A percentile compares a stretch with the other conserved stretches of the same genome.
These are phyloP conservation scores for Flabesymbios commensalis DNA, from an alignment of 2,888 invertebrate species.

Conservation along the genomic window DNA sequence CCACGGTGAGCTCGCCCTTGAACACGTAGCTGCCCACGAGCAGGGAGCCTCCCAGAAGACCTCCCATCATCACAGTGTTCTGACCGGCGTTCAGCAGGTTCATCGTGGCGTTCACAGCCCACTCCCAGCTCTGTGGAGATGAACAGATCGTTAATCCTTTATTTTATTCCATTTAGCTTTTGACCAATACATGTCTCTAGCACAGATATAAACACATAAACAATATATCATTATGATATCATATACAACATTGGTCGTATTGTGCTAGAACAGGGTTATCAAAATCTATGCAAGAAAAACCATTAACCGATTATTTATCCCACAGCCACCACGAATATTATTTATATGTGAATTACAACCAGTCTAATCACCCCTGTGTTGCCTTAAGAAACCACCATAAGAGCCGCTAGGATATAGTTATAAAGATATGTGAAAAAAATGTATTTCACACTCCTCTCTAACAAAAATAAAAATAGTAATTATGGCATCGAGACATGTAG, in stretches of 20 bases:
- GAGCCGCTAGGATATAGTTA: neutral
- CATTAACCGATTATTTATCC: neutral
- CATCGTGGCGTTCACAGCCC: slow-evolving; percentile 78
- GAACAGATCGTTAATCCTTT: too few relatives aligned
- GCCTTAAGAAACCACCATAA: neutral
- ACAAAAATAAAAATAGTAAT: too few relatives aligned
- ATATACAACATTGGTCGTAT: too few relatives aligned
- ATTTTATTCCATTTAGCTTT: too few relatives aligned
- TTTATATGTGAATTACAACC: neutral
- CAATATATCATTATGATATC: too few relatives aligned
- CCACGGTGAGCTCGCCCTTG: slow-evolving; percentile 73
- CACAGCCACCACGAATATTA: neutral
- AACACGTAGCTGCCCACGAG: slow-evolving; percentile 81
- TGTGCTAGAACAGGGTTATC: neutral
- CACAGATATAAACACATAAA: too few relatives aligned
- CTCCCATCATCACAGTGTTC: slow-evolving; percentile 82
- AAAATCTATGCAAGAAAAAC: neutral
- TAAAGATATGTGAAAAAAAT: too few relatives aligned
- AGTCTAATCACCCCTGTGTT: neutral
- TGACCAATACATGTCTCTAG: too few relatives aligned
- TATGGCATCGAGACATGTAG: too few relatives aligned
- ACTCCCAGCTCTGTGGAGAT: slow-evolving; percentile 77
- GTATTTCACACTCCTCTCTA: too few relatives aligned
- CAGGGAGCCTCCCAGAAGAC: slow-evolving; percentile 67
- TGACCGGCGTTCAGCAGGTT: slow-evolving; percentile 87